Evolutionary conservation across 2,113 vertebrate species (phyloP), one percentile per base, ranked within the genome.

Genomic region (Protomyctophum bolini): DNA sequence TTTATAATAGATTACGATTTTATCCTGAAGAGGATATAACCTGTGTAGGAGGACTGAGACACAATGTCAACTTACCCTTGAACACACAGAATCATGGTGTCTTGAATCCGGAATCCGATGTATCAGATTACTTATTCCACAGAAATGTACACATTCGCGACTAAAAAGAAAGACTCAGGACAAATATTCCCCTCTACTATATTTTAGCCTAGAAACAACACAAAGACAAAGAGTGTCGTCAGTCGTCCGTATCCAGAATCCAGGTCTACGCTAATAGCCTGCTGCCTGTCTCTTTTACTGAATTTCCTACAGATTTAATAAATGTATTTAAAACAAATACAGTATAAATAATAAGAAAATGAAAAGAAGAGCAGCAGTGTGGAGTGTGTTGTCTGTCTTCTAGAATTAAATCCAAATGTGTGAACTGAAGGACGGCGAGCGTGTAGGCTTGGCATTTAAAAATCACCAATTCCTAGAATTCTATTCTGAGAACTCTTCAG

Each of bases 21-120:
- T 41, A 41, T 41, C 33, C 33, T 41, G 3, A 41, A 41, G 33
- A 41, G 33, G 33, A 41, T 41, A 41, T 41, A 6, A 2, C 21
- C 21, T 21, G 21, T 21, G 21, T 21, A 21, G 21, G 21, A 1
- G 33, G 48, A 46, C 8, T 15, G 64, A 54, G 1, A 28, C n/a
- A 75, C 60, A 76, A 80, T 68, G 73, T 77, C 48, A 29, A 87
- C 93, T 93, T 85, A 94, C 93, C 93, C 77, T 73, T 91, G 90
- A 28, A 93, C 93, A 83, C 93, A 94, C 75, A 94, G 91, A 88
- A 94, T 93, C 93, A 94, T 94, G 63, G 81, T 83, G 76, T 61
- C 10, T 63, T 63, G 49, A 77, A 58, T 79, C 80, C 65, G 59
- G 8, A 61, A 81, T 76, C 75, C 80, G 0, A 4, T 14, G 21